Evolutionary conservation across 53 echinoderm and acorn worm species (phyloP), one percentile per base, ranked within the genome.

Genomic region (Arbacia lixula): DNA sequence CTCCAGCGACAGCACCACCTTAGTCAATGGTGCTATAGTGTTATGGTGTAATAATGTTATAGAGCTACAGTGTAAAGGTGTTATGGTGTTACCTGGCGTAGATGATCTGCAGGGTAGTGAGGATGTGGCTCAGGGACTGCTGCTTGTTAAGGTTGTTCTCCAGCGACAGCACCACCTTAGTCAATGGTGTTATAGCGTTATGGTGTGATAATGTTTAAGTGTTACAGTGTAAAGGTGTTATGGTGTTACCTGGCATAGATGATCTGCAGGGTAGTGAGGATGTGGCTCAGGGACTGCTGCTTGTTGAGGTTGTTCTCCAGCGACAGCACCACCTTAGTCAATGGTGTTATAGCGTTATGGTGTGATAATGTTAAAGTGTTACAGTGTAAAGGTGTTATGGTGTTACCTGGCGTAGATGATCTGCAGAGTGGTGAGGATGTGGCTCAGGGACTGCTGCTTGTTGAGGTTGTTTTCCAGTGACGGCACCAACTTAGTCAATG

Each of bases 81-180:
- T n/a, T n/a, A n/a, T n/a, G n/a, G n/a, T n/a, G n/a, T n/a, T 39
- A 96, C 96, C 96, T 91, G 57, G 96, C 96, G 76, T 96, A 96
- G 64, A 89, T 93, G 72, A 96, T 96, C 87, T 96, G 96, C 65
- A 96, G 79, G 12, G 96, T 87, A 40, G 91, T 96, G 12, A 96
- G 76, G 27, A 96, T 96, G 28, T 96, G 93, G 29, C 91, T 87
- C 14, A 96, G 83, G 38, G 96, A n/a, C n/a, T n/a, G n/a, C n/a
- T n/a, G n/a, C n/a, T 78, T 78, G 56, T 10, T 57, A 36, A 57
- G 36, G 36, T 78, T 78, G 78, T 34, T 78, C 36, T 78, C 78
- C 29, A 78, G 56, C 11, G 78, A 78, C 53, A 78, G 35, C 6
- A 78, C 78, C 32, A 78, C 56, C 36, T 78, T 78, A 30, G 78